Evolutionary conservation across 2,888 invertebrate species (phyloP), one percentile per base, ranked within the genome.

Genomic region (Cylloceria caligata): DNA sequence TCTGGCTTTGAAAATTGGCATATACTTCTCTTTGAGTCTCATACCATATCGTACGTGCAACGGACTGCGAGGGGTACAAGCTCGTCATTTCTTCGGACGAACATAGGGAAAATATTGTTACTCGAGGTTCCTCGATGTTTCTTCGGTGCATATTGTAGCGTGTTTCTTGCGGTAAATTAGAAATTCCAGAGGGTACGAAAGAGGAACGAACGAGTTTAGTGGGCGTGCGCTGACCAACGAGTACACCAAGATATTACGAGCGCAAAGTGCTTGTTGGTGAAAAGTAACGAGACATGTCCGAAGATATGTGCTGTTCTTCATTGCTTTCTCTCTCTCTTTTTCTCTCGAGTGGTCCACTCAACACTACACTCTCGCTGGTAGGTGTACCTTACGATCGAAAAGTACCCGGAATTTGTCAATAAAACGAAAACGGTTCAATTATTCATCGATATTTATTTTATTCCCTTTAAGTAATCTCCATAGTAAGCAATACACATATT

Each of bases 91-190:
- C 69, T 69, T 39, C 69, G 11, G 69, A 55, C 36, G 55, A 30
- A 55, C 69, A 39, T 39, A 36, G 9, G 39, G 39, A 69, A 69
- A 69, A 69, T 69, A 69, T 69, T 69, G 69, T 42, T 55, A 42
- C 55, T 39, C 27, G 27, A 39, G 57, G 16, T 57, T 57, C 34
- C 57, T 13, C 27, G 55, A 30, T 27, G 30, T 2, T 57, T 57
- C 55, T 30, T 47, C 16, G 49, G 11, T 49, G 67, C 47, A 30
- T 34, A 19, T 19, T 49, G 19, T 34, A 19, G 30, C 21, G 21
- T 30, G 36, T 49, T 69, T 13, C 21, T 19, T 39, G 36, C 24
- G 34, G 62, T 24, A 47, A 67, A 45, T 49, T 52, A 52, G 62
- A 64, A 73, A 64, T 73, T 73, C 27, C 39, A 3, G 9, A 9